Percentiles rank a stretch among this genome's conserved stretches.
Evolutionary conservation across 2,113 vertebrate species (phyloP).

Genomic region (Noctilio leporinus): DNA sequence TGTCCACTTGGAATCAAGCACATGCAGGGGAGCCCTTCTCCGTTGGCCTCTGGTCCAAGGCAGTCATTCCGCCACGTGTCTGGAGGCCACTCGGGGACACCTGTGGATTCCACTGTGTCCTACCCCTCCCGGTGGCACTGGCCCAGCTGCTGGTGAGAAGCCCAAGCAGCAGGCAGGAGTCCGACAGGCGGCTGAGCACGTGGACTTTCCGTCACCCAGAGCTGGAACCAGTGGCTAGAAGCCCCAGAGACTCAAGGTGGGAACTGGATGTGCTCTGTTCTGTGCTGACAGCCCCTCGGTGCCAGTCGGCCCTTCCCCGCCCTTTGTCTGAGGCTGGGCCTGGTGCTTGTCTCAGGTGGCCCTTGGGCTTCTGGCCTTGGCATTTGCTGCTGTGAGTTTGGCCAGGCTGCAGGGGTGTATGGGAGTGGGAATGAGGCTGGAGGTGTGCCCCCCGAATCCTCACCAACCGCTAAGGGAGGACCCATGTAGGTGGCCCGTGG

Average conservation of each 20-base stretch:
- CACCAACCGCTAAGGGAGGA: too few relatives aligned
- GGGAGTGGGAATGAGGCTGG: rapidly evolving
- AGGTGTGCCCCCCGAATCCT: neutral
- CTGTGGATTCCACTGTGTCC: neutral
- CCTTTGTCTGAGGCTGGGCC: neutral
- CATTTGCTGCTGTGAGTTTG: neutral
- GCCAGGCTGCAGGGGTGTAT: neutral
- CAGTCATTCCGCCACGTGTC: neutral
- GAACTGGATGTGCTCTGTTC: rapidly evolving
- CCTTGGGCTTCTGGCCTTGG: neutral
- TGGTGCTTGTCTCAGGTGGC: neutral
- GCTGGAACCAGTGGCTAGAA: neutral
- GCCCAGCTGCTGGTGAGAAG: neutral
- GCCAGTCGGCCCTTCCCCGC: neutral
- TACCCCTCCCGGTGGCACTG: neutral
- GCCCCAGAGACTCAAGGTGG: neutral
- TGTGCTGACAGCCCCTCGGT: neutral
- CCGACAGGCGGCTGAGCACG: rapidly evolving
- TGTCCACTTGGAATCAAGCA: rapidly evolving
- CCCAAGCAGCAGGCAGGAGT: neutral
- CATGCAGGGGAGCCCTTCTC: rapidly evolving
- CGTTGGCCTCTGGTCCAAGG: rapidly evolving
- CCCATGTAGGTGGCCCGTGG: rapidly evolving
- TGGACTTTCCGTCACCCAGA: rapidly evolving
- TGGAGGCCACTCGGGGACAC: rapidly evolving